Base-by-base conservation (phyloP, 1,140 invertebrate genomes). In the Atta cephalotes region DNA sequence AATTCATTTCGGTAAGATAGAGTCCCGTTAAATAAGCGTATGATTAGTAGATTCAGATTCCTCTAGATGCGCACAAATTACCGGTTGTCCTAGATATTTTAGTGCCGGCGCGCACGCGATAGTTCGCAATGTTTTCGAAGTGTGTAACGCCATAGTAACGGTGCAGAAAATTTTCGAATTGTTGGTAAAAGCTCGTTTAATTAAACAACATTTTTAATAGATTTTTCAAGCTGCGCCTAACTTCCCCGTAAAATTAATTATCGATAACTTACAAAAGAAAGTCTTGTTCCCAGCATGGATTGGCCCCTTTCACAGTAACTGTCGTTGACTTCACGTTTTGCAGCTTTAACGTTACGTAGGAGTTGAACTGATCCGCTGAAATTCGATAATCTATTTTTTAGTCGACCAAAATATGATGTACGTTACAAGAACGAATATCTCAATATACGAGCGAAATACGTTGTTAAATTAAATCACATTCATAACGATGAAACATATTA, bases 321-420 rank as follows among this genome's bases (percentile, higher is more conserved):
- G 99, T 99, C 86, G 99, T 99, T 76, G 98, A 99, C 96, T 99
- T 99, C 89, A 99, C 99, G 97, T 99, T 99, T 95, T 99, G 98
- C 91, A 99, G 97, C 95, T 99, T 99, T 88, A 99, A 96, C 76
- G 98, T 99, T 92, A 99, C 98, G 96, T 99, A 99, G 88, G 97
- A 97, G 95, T 98, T 98, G 95, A 97, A 97, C 96, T 98, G 97
- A 92, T 96, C 96, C 93, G 97, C 97, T 97, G 96, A 92, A 96
- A 96, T 85, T 65, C 53, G 58, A 82, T 82, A 62, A 51, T 84
- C 39, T 28, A 31, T 16, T 25, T 60, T 72, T 82, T 49, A 45
- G 31, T 56, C 35, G 45, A 3, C 28, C 39, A 28, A 9, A 74
- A 49, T 7, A 18, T 25, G 14, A 49, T 39, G 18, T 25, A 9